phyloP scores from a whole-genome alignment of 2,113 vertebrate species.

The Osmerus mordax region DNA sequence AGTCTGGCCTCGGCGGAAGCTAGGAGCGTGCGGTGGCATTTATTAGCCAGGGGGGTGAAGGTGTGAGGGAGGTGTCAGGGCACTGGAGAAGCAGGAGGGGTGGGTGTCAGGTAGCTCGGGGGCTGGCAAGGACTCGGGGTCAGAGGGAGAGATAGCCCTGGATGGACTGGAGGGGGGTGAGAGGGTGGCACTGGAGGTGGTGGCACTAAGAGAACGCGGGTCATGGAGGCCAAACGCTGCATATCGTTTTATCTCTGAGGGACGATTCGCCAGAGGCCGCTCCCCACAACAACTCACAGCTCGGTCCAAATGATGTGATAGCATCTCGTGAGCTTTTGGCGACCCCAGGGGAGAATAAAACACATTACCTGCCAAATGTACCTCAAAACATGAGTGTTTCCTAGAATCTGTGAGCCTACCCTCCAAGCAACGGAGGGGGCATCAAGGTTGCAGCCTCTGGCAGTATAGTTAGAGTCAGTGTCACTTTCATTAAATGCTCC shows the following conservation, averaged over 20 bases:
- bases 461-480: too few species aligned
- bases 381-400: too few species aligned
- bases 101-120: conserved; percentile 33
- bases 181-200: too few species aligned
- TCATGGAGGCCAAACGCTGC: conserved; percentile 18
- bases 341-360: too few species aligned
- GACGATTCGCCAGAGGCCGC: conserved; percentile 5
- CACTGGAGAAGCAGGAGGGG: conserved; percentile 33
- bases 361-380: too few species aligned
- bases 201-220: too few species aligned
- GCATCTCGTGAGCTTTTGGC: conserved; percentile 7
- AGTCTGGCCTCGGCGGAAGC: conserved; percentile 54
- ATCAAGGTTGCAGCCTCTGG: too few species aligned
- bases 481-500: too few species aligned
- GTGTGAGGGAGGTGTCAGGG: background rate
- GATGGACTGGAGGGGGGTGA: conserved; percentile 2
- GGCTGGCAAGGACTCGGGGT: background rate
- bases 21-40: conserved; percentile 45
- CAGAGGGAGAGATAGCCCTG: conserved; percentile 13
- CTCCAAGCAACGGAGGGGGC: too few species aligned
- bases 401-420: too few species aligned
- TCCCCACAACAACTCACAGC: background rate
- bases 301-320: conserved; percentile 6
- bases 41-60: conserved; percentile 37
- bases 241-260: background rate